Evolutionary conservation across 2,797 vertebrate species (phyloP).

Genomic region (Sarcoramphus papa): DNA sequence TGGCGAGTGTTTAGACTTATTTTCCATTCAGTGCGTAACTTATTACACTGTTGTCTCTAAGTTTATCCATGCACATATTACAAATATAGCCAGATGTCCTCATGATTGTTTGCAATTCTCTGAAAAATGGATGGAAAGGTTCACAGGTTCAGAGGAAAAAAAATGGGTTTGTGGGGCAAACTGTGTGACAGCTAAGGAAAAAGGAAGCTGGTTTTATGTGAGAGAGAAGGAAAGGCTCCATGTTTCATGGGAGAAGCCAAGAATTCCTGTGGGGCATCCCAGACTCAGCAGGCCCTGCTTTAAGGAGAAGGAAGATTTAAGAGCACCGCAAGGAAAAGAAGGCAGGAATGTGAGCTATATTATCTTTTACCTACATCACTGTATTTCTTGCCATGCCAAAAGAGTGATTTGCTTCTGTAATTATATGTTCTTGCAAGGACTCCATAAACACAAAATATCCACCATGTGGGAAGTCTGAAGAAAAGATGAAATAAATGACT

Average conservation of each 20-base stretch:
- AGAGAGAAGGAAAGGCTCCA: background rate
- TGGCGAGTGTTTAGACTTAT: background rate
- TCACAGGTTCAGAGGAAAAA: background rate
- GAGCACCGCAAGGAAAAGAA: background rate
- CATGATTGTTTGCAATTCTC: background rate
- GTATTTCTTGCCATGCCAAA: background rate
- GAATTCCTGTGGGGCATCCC: background rate
- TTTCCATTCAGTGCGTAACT: background rate
- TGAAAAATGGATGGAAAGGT: background rate
- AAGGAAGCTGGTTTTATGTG: background rate
- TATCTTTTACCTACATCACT: background rate
- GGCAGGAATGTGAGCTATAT: background rate
- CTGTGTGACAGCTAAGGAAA: background rate
- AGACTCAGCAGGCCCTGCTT: background rate
- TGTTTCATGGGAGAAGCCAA: background rate
- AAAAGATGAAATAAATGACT: background rate
- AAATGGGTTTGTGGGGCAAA: background rate
- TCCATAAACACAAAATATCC: background rate
- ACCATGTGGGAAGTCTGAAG: background rate
- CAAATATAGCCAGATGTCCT: background rate
- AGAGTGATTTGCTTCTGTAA: background rate
- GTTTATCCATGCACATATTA: background rate
- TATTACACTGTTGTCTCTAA: background rate
- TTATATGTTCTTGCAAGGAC: background rate
- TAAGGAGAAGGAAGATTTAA: background rate